These are phyloP conservation scores for Drosophila greeni DNA, from an alignment of 2,888 invertebrate species.

Conservation along the genomic window DNA sequence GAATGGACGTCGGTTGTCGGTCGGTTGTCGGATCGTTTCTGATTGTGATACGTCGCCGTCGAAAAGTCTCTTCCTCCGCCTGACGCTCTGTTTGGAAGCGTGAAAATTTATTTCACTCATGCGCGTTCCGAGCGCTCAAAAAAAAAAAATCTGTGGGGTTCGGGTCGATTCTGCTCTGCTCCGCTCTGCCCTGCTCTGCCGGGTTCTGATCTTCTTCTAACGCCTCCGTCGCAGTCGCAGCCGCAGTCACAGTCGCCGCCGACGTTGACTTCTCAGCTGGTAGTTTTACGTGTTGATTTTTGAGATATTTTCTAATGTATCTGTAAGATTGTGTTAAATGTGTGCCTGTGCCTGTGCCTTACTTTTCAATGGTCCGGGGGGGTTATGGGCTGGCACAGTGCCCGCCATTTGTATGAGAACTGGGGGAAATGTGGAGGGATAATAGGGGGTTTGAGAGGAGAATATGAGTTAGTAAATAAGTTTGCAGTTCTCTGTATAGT, in stretches of 20 bases:
- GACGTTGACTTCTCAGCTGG: conserved; percentile 22
- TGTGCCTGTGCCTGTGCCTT: conserved; percentile 45
- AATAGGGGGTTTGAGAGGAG: not conserved
- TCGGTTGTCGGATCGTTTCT: conserved; percentile 47
- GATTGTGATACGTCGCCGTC: conserved; percentile 57
- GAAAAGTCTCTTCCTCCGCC: conserved; percentile 58
- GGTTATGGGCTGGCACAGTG: conserved; percentile 47
- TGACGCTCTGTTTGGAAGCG: conserved; percentile 70
- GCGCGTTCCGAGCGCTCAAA: conserved; percentile 59
- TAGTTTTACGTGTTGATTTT: conserved; percentile 68
- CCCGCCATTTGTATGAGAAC: conserved; percentile 41
- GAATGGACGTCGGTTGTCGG: conserved; percentile 54
- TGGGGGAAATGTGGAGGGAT: not conserved
- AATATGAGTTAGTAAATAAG: too few species aligned
- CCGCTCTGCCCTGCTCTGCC: conserved; percentile 20
- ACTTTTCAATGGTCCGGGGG: conserved; percentile 21
- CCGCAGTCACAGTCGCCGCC: conserved; percentile 15
- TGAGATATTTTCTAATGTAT: conserved; percentile 74
- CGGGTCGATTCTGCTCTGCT: conserved; percentile 19
- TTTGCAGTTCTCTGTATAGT: too few species aligned
- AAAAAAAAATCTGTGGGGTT: conserved; percentile 26
- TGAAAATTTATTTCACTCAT: conserved; percentile 73
- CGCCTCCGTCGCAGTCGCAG: conserved; percentile 14
- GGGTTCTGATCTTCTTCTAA: conserved; percentile 14
- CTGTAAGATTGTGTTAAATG: conserved; percentile 64